Percentiles rank a stretch among this genome's conserved stretches.
phyloP scores from a whole-genome alignment of 2,797 vertebrate species.

The Danio choprae region DNA sequence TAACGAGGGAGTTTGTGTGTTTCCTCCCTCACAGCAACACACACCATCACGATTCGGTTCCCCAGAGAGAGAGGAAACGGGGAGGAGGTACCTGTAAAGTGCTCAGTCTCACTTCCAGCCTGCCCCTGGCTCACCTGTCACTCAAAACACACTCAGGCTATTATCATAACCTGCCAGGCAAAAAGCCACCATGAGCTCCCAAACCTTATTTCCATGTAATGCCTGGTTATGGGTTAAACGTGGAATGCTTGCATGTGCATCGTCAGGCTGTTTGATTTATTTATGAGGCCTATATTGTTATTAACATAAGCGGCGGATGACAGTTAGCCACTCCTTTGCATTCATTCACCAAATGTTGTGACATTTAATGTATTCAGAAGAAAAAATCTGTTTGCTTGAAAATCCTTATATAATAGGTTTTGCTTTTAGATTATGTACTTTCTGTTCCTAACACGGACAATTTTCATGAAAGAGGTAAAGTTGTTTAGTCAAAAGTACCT shows the following conservation, averaged over 20 bases:
- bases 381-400: constrained; percentile 1
- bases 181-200: constrained; percentile 52
- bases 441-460: constrained; percentile 69
- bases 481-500: constrained; percentile 71
- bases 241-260: constrained; percentile 52
- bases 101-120: constrained; percentile 50
- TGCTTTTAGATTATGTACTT: constrained; percentile 60
- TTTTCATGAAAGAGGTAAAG: constrained; percentile 75
- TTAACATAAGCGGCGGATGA: constrained; percentile 43
- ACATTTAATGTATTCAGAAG: constrained; percentile 28
- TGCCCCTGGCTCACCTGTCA: constrained; percentile 62
- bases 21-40: constrained; percentile 50
- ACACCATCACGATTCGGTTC: constrained; percentile 40
- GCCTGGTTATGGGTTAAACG: constrained; percentile 51
- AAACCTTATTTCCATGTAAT: constrained; percentile 54
- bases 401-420: background rate
- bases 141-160: constrained; percentile 53
- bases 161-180: constrained; percentile 61
- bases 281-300: constrained; percentile 59
- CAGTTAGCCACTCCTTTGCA: constrained; percentile 22
- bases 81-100: constrained; percentile 52
- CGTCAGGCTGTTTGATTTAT: constrained; percentile 68
- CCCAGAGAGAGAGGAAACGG: constrained; percentile 41
- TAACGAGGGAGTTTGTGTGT: constrained; percentile 44
- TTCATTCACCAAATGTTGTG: constrained; percentile 28